Evolutionary conservation across 2,113 vertebrate genomes (phyloP).

Genomic region (Pandion haliaetus): DNA sequence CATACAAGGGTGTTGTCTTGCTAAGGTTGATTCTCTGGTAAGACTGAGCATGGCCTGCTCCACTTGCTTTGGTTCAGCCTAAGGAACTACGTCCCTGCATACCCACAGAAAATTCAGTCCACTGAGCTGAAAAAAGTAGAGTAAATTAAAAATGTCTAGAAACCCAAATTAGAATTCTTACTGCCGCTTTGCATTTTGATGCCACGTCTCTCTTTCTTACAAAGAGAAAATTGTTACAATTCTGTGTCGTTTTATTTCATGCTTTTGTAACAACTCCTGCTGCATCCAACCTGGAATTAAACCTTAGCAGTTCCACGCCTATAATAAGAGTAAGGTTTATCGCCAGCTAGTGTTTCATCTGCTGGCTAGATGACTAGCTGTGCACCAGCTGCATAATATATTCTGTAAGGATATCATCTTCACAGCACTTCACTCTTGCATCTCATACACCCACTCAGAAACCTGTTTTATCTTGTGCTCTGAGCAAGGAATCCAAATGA

Average conservation of each 20-base stretch:
- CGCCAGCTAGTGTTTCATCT: constrained; percentile 50
- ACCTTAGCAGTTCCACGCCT: neutral
- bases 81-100: neutral
- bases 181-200: neutral
- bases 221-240: neutral
- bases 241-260: neutral
- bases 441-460: constrained; percentile 50
- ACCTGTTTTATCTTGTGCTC: constrained; percentile 25
- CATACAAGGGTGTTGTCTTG: neutral
- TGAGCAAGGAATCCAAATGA: neutral
- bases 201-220: neutral
- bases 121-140: neutral
- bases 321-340: constrained; percentile 35
- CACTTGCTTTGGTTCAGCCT: neutral
- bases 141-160: neutral
- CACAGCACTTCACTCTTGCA: constrained; percentile 23
- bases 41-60: neutral
- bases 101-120: neutral
- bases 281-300: neutral
- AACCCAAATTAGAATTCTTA: neutral
- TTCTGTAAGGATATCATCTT: constrained; percentile 41
- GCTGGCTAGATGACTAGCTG: constrained; percentile 39
- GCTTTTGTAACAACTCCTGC: neutral
- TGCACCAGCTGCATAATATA: constrained; percentile 47
- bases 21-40: neutral